Base-by-base conservation (phyloP, 2,113 vertebrate species). In the Zosterops hypoxanthus region DNA sequence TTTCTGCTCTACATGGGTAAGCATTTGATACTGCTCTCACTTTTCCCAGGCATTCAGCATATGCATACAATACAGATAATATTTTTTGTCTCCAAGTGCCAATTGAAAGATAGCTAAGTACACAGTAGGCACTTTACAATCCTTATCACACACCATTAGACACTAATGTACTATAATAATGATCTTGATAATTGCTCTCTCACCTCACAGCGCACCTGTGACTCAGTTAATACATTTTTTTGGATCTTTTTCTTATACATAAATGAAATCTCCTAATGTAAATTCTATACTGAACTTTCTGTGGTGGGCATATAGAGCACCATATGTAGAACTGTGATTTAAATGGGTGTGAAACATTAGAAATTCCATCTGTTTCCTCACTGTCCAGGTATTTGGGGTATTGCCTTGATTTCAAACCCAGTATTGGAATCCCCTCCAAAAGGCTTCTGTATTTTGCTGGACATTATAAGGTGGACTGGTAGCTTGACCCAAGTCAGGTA, bases 121-220 rank as follows among this genome's bases (percentile, higher is more conserved):
- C 66, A 47, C 14, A 88, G 50, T 33, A 65, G 78, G 57, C 55
- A 86, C 73, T 94, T 91, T 52, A 65, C 10, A 63, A 36, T 49
- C 82, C 68, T 96, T 95, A 83, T 71, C 78, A 69, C 79, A 73
- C 71, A 47, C 52, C 85, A 81, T 93, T 94, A 92, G 87, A 77
- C 66, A 29, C 71, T 93, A 92, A 94, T 88, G 71, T 49, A 36
- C 64, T 93, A 34, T 91, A 92, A 92, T 95, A 85, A 91, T 81
- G 39, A 78, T 95, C 82, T 76, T 81, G 71, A 82, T 94, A 93
- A 93, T 96, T 83, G 68, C 34, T 73, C 39, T 87, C 59, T 96
- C 61, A 91, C 90, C 93, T 94, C 92, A 90, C 39, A 91, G 60
- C 42, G 78, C 75, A 96, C 87, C 85, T 93, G 0, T 93, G 0